phyloP scores from a whole-genome alignment of 2,888 invertebrate genomes.

The Xestia ashworthii region DNA sequence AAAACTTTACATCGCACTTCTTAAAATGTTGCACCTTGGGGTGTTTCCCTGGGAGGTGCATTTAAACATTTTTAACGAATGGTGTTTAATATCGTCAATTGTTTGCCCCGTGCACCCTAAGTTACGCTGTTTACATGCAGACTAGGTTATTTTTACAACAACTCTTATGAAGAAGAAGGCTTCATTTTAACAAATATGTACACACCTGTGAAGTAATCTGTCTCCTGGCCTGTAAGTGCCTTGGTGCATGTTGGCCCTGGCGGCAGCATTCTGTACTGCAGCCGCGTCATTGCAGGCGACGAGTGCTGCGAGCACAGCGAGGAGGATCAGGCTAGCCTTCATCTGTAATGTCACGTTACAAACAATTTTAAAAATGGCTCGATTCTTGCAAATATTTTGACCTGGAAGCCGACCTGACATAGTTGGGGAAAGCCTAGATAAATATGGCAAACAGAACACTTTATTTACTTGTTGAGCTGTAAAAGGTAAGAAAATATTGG shows the following conservation, averaged over 20 bases:
- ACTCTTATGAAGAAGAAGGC: neutral
- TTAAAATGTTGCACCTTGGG: neutral
- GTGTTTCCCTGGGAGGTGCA: neutral
- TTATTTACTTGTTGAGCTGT: too few species aligned
- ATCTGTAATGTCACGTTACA: conserved; percentile 17
- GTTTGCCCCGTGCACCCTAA: neutral
- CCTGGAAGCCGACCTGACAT: neutral
- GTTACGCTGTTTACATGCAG: neutral
- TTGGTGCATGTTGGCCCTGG: conserved; percentile 27
- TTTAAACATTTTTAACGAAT: neutral
- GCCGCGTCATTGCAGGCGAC: conserved; percentile 21
- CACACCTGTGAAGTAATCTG: conserved; percentile 24
- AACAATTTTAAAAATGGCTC: neutral
- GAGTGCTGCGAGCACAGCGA: conserved; percentile 31
- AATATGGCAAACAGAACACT: too few species aligned
- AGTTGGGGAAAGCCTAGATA: neutral
- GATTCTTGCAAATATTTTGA: neutral
- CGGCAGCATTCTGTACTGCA: neutral
- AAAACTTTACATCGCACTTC: neutral
- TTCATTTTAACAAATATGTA: neutral
- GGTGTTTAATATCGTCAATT: neutral
- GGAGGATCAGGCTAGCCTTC: conserved; percentile 25
- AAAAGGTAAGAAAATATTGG: too few species aligned
- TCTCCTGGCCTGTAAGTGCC: conserved; percentile 20
- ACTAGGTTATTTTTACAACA: neutral